A percentile compares a stretch with the other conserved stretches of the same genome.
Evolutionary conservation across 2,888 invertebrate genomes (phyloP).

Genomic region (Dicranocentrus wangi): DNA sequence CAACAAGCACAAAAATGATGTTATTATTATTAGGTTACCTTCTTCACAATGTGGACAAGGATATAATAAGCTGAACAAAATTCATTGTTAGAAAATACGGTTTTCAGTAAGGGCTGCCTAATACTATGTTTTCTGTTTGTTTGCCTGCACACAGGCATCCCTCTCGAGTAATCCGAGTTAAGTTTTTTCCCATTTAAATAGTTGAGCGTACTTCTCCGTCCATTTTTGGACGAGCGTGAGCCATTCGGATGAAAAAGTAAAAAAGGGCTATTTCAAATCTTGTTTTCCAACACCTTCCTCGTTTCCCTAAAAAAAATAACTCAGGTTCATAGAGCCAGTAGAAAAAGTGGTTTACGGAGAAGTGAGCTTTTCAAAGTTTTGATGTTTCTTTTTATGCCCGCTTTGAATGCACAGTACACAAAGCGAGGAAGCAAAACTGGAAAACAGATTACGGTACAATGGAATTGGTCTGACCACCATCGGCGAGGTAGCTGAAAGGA

Average conservation of each 20-base stretch:
- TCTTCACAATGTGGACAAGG: not conserved
- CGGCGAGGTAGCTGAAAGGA: not conserved
- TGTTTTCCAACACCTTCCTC: slow-evolving; percentile 26
- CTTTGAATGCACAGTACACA: no score
- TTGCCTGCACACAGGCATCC: not conserved
- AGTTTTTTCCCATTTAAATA: no score
- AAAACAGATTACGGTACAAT: not conserved
- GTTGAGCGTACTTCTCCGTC: no score
- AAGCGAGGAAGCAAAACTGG: not conserved
- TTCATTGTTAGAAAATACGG: not conserved
- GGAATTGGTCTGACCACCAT: slow-evolving; percentile 13
- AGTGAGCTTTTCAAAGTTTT: not conserved
- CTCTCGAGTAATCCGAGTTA: no score
- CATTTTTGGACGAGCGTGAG: not conserved
- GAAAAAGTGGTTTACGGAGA: not conserved
- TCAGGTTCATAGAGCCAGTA: not conserved
- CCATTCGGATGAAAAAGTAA: not conserved
- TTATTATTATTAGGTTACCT: not conserved
- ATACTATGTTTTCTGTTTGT: not conserved
- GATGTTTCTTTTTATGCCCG: no score
- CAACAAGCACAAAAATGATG: slow-evolving; percentile 11
- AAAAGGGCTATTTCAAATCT: slow-evolving; percentile 10
- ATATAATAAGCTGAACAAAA: not conserved
- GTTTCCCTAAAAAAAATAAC: not conserved
- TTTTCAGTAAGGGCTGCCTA: not conserved